Evolutionary conservation across 2,797 vertebrate species (phyloP).

Genomic region (Clamator glandarius): DNA sequence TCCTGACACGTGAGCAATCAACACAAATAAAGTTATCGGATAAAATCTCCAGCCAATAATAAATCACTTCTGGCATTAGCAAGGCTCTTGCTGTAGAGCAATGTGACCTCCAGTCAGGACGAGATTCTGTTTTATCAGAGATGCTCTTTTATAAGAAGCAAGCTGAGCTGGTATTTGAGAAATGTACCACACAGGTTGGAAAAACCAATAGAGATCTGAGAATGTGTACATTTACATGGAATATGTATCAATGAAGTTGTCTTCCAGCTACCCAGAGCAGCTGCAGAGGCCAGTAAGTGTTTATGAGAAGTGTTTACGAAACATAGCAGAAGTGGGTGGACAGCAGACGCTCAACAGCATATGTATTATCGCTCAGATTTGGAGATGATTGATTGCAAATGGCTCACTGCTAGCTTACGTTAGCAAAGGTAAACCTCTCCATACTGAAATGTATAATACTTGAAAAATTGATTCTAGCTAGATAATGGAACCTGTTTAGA

Average conservation of each 20-base stretch:
- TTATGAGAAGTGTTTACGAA: slow-evolving; percentile 35
- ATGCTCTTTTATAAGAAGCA: background rate
- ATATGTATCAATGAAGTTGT: background rate
- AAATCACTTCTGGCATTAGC: background rate
- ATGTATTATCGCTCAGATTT: background rate
- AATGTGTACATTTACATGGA: background rate
- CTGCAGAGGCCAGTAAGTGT: background rate
- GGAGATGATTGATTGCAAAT: background rate
- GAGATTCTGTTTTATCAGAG: background rate
- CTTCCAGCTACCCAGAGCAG: background rate
- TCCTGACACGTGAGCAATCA: slow-evolving; percentile 23
- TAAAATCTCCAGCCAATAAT: slow-evolving; percentile 13
- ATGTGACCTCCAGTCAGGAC: background rate
- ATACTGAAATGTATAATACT: background rate
- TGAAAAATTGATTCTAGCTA: background rate
- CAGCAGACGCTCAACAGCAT: background rate
- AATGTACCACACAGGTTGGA: background rate
- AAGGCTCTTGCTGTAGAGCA: background rate
- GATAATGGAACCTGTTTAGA: background rate
- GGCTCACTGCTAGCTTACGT: background rate
- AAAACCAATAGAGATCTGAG: background rate
- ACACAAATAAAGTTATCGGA: slow-evolving; percentile 55
- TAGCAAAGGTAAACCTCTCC: background rate
- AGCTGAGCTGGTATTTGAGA: background rate
- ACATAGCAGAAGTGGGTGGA: background rate